These are phyloP conservation scores for Notospermus geniculatus DNA, from an alignment of 1,140 invertebrate species.

Conservation along the genomic window DNA sequence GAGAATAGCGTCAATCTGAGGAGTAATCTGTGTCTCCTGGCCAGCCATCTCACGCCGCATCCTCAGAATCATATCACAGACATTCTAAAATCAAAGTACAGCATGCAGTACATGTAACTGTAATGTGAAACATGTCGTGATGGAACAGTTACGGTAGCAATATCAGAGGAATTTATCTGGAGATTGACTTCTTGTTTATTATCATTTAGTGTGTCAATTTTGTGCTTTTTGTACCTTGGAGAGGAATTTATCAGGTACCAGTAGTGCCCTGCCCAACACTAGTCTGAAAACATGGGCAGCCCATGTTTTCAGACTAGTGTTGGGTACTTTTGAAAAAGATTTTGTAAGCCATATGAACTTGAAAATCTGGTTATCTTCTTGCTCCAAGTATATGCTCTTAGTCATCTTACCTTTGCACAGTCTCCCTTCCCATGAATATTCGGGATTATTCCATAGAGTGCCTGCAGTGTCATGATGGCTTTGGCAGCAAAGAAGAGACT, in stretches of 20 bases:
- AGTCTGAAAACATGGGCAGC: no score
- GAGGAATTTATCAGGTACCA: no score
- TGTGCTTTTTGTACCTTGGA: no score
- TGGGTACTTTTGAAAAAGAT: no score
- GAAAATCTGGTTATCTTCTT: no score
- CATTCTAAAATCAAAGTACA: conserved; percentile 60
- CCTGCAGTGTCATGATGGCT: conserved; percentile 80
- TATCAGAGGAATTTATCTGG: no score
- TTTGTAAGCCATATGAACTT: no score
- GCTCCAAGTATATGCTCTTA: neutral
- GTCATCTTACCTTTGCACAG: conserved; percentile 73
- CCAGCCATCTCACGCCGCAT: conserved; percentile 69
- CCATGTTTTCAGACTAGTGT: no score
- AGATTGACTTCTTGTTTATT: no score
- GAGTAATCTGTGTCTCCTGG: conserved; percentile 55
- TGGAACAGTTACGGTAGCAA: neutral
- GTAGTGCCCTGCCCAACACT: no score
- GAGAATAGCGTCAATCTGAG: conserved; percentile 83
- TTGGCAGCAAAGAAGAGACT: conserved; percentile 84
- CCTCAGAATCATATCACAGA: conserved; percentile 81
- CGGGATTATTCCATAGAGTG: conserved; percentile 84
- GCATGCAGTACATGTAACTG: neutral
- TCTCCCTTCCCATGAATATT: conserved; percentile 87
- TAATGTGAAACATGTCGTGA: neutral
- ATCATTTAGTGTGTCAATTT: no score